Percentiles rank a stretch among this genome's conserved stretches.
Evolutionary conservation across 2,113 vertebrate species (phyloP).

Genomic region (Gyps fulvus): DNA sequence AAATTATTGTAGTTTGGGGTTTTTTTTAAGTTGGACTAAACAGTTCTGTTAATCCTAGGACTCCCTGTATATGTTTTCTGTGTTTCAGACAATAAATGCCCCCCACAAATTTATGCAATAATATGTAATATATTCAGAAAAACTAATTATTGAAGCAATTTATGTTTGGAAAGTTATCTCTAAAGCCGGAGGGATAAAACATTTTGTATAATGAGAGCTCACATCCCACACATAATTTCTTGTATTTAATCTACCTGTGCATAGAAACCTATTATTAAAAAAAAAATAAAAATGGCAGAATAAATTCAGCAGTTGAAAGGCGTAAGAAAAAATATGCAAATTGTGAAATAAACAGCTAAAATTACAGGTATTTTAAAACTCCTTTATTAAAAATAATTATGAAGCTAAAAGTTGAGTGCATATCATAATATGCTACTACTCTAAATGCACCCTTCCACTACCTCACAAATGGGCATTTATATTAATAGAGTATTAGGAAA

Average conservation of each 20-base stretch:
- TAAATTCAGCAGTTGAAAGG: not conserved
- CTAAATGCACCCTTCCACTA: not conserved
- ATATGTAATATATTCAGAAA: slow-evolving; percentile 19
- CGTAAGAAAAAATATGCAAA: not conserved
- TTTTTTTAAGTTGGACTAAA: not conserved
- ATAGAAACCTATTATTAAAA: not conserved
- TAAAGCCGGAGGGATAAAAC: not conserved
- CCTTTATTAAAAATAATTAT: not conserved
- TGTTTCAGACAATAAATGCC: not conserved
- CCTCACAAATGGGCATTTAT: not conserved
- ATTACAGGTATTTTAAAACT: not conserved
- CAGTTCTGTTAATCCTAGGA: not conserved
- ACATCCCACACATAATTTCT: not conserved
- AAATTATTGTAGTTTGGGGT: not conserved
- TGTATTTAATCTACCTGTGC: not conserved
- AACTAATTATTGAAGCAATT: slow-evolving; percentile 42
- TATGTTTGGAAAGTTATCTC: slow-evolving; percentile 27
- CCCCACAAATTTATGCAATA: not conserved
- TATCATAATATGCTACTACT: not conserved
- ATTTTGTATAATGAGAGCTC: slow-evolving; percentile 9
- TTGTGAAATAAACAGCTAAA: not conserved
- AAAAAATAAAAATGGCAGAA: not conserved
- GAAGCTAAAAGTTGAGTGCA: not conserved
- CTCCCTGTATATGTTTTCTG: not conserved
- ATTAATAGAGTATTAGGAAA: not conserved